Evolutionary conservation across 2,888 invertebrate genomes (phyloP).

Genomic region (Kuschelorhynchus macadamiae): DNA sequence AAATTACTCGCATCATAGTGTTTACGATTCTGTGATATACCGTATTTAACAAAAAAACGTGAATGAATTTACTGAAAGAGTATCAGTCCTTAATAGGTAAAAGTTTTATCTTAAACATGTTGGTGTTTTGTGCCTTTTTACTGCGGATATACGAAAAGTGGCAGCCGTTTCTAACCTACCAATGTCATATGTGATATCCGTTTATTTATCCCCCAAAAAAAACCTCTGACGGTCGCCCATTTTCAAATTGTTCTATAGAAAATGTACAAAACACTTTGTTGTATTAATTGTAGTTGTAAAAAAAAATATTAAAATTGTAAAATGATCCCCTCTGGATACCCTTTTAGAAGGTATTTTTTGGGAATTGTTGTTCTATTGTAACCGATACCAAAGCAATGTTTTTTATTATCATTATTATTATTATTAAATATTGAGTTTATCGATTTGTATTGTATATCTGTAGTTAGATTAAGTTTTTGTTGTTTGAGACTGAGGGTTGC

Average conservation of each 20-base stretch:
- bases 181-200: slow-evolving; percentile 37
- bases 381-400: slow-evolving; percentile 71
- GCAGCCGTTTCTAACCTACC: slow-evolving; percentile 20
- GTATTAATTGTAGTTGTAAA: slow-evolving; percentile 39
- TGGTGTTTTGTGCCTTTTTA: slow-evolving; percentile 28
- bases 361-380: slow-evolving; percentile 67
- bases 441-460: slow-evolving; percentile 62
- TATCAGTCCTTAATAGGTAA: not conserved
- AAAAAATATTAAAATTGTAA: slow-evolving; percentile 32
- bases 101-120: not conserved
- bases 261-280: slow-evolving; percentile 33
- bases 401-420: slow-evolving; percentile 62
- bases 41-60: slow-evolving; percentile 5
- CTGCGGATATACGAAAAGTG: slow-evolving; percentile 7
- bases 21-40: slow-evolving; percentile 14
- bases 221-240: slow-evolving; percentile 9
- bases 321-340: slow-evolving; percentile 44
- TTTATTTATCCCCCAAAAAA: slow-evolving; percentile 28
- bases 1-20: not conserved
- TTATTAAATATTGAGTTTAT: slow-evolving; percentile 66
- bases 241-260: slow-evolving; percentile 8
- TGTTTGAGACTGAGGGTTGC: slow-evolving; percentile 68
- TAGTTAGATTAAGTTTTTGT: slow-evolving; percentile 66
- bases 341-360: slow-evolving; percentile 52
- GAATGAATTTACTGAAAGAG: not conserved